Percentiles rank a stretch among this genome's conserved stretches.
Conservation (phyloP, 2,888 invertebrate genomes). For the Erpobdella octoculata region DNA sequence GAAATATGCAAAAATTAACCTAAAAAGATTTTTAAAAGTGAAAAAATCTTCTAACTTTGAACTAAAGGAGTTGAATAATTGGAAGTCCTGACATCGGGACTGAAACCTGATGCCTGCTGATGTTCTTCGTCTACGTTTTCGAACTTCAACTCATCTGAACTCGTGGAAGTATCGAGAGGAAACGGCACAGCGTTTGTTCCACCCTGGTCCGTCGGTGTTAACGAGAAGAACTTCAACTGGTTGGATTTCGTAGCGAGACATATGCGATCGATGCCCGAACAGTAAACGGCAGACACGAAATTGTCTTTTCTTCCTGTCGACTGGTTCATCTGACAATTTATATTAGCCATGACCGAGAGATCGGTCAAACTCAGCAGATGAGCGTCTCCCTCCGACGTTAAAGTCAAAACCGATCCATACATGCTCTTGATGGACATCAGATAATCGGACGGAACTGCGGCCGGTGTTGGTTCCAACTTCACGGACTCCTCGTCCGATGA, state of each 20-base stretch:
- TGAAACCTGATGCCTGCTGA: too few relatives aligned
- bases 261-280: constrained; percentile 67
- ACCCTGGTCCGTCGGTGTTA: background rate
- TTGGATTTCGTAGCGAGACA: constrained; percentile 76
- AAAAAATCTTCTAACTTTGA: too few relatives aligned
- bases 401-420: constrained; percentile 5
- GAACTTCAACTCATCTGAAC: too few relatives aligned
- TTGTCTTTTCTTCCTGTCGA: background rate
- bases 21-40: too few relatives aligned
- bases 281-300: constrained; percentile 15
- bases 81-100: too few relatives aligned
- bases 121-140: too few relatives aligned
- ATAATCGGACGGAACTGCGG: background rate
- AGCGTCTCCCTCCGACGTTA: constrained; percentile 68
- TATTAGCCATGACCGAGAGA: constrained; percentile 63
- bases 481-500: background rate
- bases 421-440: constrained; percentile 7
- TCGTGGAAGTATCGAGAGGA: too few relatives aligned
- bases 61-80: too few relatives aligned
- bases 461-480: background rate
- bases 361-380: constrained; percentile 67
- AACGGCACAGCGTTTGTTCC: too few relatives aligned
- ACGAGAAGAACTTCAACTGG: constrained; percentile 63
- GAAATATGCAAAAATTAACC: too few relatives aligned
- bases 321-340: constrained; percentile 29